These are phyloP conservation scores for Meandrusa payeni DNA, from an alignment of 2,888 invertebrate species.

Conservation along the genomic window DNA sequence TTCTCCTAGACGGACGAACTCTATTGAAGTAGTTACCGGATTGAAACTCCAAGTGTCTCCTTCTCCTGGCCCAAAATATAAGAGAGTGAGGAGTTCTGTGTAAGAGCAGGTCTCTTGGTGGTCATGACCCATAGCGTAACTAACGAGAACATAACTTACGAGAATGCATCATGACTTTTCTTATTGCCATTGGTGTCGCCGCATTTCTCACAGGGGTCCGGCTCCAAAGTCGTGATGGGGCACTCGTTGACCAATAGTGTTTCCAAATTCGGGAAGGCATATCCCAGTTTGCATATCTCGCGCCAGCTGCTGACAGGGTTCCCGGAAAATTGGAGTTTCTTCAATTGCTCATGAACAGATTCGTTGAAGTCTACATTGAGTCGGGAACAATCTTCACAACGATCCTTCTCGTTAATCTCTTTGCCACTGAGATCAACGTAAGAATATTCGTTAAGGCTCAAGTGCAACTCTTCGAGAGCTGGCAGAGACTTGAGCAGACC, in stretches of 20 bases:
- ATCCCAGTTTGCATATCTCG: constrained; percentile 91
- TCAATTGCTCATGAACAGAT: constrained; percentile 84
- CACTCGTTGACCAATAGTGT: constrained; percentile 93
- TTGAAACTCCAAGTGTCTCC: no score
- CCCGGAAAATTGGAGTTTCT: constrained; percentile 92
- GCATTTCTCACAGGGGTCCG: constrained; percentile 82
- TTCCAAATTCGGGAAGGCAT: constrained; percentile 92
- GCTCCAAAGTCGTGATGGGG: constrained; percentile 83
- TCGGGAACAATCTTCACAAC: constrained; percentile 65
- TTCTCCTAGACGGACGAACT: no score
- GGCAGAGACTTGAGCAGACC: constrained; percentile 88
- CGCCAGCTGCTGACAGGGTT: constrained; percentile 93
- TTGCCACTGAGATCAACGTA: constrained; percentile 84
- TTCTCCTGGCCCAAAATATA: no score
- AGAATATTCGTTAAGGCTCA: constrained; percentile 94
- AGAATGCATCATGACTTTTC: constrained; percentile 83
- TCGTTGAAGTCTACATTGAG: constrained; percentile 53
- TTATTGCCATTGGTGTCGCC: constrained; percentile 66
- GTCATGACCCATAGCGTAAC: not conserved
- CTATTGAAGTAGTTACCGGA: no score
- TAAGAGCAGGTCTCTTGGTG: no score
- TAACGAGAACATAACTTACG: constrained; percentile 52
- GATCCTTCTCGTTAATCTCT: constrained; percentile 56
- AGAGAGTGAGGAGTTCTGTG: no score
- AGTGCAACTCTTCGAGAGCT: constrained; percentile 93